Conservation (phyloP, 2,888 invertebrate species). For the Neoascia interrupta region DNA sequence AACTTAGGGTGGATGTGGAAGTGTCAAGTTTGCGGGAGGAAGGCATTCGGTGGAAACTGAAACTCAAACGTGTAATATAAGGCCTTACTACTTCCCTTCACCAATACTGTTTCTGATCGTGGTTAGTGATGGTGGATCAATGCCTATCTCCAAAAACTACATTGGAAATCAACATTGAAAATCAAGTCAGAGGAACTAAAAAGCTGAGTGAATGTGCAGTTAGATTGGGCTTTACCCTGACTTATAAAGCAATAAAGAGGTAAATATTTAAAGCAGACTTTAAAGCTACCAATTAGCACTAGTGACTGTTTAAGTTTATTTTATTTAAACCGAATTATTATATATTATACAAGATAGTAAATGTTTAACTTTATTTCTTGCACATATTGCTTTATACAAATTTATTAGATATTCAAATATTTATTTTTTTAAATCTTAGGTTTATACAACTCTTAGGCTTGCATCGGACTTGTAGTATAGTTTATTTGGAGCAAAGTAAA, state of each 20-base stretch:
- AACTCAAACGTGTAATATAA: no score
- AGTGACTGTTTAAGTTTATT: neutral
- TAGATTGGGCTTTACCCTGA: neutral
- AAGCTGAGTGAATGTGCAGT: neutral
- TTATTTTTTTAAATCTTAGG: neutral
- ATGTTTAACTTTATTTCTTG: slow-evolving; percentile 47
- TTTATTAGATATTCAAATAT: neutral
- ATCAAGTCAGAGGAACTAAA: neutral
- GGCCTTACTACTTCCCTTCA: no score
- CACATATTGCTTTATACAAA: slow-evolving; percentile 24
- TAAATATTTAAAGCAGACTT: slow-evolving; percentile 5
- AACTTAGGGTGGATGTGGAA: no score
- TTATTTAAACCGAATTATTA: neutral
- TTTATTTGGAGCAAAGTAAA: slow-evolving; percentile 6
- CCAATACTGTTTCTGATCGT: no score
- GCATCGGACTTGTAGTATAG: neutral
- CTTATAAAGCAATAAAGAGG: no score
- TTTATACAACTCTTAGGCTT: neutral
- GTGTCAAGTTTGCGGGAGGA: no score
- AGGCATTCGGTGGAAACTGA: no score
- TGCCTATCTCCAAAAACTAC: no score
- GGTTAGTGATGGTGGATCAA: no score
- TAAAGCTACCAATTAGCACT: slow-evolving; percentile 12
- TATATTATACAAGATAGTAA: slow-evolving; percentile 22
- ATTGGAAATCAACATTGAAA: no score